Percentiles rank a stretch among this genome's conserved stretches.
phyloP scores from a whole-genome alignment of 64 coral and sea anemone genomes.

The Trachythela sp. region DNA sequence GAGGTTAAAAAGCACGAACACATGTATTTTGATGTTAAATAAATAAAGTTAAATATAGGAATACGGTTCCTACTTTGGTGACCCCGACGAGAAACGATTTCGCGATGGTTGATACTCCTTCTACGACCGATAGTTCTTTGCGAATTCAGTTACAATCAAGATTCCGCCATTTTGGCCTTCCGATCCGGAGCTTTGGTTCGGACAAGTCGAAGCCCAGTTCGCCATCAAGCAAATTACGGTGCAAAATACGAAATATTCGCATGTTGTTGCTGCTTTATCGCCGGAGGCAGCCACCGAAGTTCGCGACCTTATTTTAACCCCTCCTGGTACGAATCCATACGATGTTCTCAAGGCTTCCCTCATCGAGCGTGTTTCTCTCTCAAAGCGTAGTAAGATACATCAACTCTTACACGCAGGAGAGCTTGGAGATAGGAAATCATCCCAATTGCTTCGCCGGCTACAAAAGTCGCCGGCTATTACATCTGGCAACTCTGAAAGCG shows the following conservation, averaged over 20 bases:
- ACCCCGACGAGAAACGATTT: too few species aligned
- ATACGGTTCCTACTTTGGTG: too few species aligned
- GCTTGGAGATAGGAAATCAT: not conserved
- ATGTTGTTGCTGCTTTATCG: not conserved
- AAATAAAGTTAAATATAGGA: too few species aligned
- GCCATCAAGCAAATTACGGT: not conserved
- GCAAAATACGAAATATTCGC: not conserved
- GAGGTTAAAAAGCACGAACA: too few species aligned
- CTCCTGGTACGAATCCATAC: not conserved
- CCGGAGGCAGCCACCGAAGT: too few species aligned
- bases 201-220: constrained; percentile 34
- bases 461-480: not conserved
- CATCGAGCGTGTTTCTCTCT: not conserved
- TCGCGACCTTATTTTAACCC: not conserved
- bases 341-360: not conserved
- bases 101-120: too few species aligned
- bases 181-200: constrained; percentile 43
- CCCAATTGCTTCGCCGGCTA: not conserved
- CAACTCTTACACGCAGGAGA: not conserved
- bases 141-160: not conserved
- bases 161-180: constrained; percentile 35
- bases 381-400: not conserved
- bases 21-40: too few species aligned
- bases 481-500: not conserved
- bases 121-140: too few species aligned